Percentiles rank a stretch among this genome's conserved stretches.
These are phyloP conservation scores for Pogonognathellus flavescens DNA, from an alignment of 1,140 invertebrate genomes.

Conservation along the genomic window DNA sequence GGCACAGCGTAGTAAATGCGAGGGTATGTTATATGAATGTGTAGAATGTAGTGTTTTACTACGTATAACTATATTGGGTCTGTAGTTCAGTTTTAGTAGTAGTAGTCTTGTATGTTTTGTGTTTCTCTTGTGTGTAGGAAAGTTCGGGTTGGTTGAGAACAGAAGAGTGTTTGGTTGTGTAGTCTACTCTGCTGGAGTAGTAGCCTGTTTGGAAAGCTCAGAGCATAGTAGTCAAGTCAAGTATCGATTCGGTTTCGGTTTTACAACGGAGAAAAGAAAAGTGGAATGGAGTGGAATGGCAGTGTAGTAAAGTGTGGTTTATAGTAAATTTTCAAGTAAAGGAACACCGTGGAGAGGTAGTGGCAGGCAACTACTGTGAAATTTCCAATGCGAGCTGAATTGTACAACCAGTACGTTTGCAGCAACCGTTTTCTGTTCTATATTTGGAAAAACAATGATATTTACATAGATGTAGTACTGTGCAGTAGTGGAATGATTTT, in stretches of 20 bases:
- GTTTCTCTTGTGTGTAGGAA: neutral
- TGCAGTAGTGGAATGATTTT: no score
- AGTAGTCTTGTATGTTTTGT: neutral
- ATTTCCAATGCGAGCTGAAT: neutral
- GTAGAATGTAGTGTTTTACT: neutral
- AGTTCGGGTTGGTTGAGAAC: neutral
- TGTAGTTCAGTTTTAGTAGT: neutral
- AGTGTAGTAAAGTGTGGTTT: conserved; percentile 3
- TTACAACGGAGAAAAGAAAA: conserved; percentile 39
- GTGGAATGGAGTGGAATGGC: conserved; percentile 29
- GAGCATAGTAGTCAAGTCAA: conserved; percentile 3
- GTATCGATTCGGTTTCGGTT: conserved; percentile 43
- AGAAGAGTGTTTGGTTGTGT: neutral
- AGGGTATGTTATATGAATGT: neutral
- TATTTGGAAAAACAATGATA: no score
- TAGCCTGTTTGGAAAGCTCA: neutral
- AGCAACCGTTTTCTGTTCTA: no score
- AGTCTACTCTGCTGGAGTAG: neutral
- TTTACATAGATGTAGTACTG: no score
- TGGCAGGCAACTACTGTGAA: neutral
- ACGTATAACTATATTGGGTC: neutral
- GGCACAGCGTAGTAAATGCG: no score
- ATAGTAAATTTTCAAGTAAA: no score
- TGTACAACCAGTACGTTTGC: neutral
- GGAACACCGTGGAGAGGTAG: neutral